Evolutionary conservation across 2,797 vertebrate genomes (phyloP).

Genomic region (Poecilia gillii): DNA sequence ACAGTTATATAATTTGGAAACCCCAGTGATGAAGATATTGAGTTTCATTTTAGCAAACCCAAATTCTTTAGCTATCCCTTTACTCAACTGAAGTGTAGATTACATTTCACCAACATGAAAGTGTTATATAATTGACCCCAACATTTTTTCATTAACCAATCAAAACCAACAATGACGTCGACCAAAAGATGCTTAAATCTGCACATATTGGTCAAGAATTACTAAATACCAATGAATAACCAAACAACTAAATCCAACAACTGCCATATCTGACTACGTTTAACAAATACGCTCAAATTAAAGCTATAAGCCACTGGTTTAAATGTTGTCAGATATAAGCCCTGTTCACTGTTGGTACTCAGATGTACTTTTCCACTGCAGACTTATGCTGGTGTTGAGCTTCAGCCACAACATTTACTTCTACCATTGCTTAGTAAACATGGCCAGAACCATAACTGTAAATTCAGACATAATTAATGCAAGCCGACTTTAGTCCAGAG

Average conservation of each 20-base stretch:
- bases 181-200: neutral
- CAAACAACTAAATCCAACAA: neutral
- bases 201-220: neutral
- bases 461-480: neutral
- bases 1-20: neutral
- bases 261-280: neutral
- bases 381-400: neutral
- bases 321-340: neutral
- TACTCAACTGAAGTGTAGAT: neutral
- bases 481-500: neutral
- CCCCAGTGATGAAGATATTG: neutral
- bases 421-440: neutral
- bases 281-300: neutral
- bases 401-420: neutral
- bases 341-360: neutral
- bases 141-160: neutral
- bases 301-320: neutral
- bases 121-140: neutral
- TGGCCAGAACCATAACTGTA: neutral
- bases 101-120: neutral
- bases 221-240: neutral
- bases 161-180: neutral
- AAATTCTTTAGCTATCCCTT: neutral
- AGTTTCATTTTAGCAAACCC: neutral
- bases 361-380: constrained; percentile 1